Base-by-base conservation (phyloP, 2,888 invertebrate species). In the Nudaria mundana region DNA sequence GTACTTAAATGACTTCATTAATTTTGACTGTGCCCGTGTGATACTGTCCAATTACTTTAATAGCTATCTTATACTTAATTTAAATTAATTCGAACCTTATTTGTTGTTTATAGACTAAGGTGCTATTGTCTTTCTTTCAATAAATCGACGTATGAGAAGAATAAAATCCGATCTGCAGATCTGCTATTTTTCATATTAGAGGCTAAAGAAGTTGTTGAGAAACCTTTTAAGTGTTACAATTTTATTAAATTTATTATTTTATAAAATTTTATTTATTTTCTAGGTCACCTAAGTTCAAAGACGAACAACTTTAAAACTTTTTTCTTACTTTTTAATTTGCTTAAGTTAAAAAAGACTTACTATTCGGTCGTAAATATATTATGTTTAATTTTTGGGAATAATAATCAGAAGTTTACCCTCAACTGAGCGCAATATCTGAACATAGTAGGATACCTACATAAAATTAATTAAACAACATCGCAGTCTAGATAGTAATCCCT, bases 1-100 rank as follows among this genome's bases (percentile, higher is more conserved):
- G 43, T 51, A 46, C 63, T 59, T 60, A 69, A 69, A 73, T 76
- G 63, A 63, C 66, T 69, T 70, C 70, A 69, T 73, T 71, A 63
- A 62, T 63, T 56, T 56, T 42, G 37, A 36, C 50, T 56, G 57
- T 48, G 48, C 56, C 48, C 36, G 48, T 35, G 47, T 35, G 20
- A 33, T 46, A 48, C 44, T 40, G 51, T 54, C 39, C 31, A 30
- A 40, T 51, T 48, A 41, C 37, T 26, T 41, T 11, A 37, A 22
- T 31, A 31, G 26, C 22, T 18, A 25, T 35, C 25, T 35, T 33
- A 20, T 29, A 25, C 18, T 22, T 31, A 13, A 14, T 14, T 15
- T 35, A 24, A n/a, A 35, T 33, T 39, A 29, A 29, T 18, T 18
- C 12, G n/a, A 26, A 18, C 5, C 12, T 25, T 10, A 15, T 14